These are phyloP conservation scores for Actenoides hombroni DNA, from an alignment of 2,113 vertebrate genomes.

Conservation along the genomic window DNA sequence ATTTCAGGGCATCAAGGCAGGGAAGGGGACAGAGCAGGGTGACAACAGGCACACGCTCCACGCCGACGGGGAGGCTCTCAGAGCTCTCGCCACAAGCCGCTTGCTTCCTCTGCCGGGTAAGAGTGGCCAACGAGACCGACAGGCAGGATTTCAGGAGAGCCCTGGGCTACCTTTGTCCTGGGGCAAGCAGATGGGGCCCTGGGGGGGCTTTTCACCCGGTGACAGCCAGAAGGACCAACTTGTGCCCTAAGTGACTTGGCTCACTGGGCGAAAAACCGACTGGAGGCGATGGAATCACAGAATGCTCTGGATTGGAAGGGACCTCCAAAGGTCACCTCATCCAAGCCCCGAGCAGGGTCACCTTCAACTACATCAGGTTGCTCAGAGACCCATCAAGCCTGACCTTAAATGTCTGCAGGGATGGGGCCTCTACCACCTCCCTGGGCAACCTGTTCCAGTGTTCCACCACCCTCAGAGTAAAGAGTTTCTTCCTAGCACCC, in stretches of 20 bases:
- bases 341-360: too few relatives aligned
- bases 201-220: accelerated
- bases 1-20: not conserved
- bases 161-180: not conserved
- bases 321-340: too few relatives aligned
- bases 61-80: not conserved
- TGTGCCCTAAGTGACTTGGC: accelerated
- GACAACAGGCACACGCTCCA: accelerated
- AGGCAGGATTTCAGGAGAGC: not conserved
- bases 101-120: accelerated
- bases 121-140: accelerated
- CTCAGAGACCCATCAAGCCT: too few relatives aligned
- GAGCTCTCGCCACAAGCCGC: not conserved
- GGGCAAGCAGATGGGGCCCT: accelerated
- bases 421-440: too few relatives aligned
- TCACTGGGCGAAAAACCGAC: not conserved
- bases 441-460: too few relatives aligned
- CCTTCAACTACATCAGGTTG: too few relatives aligned
- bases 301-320: too few relatives aligned
- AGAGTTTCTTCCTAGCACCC: too few relatives aligned
- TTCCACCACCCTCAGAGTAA: too few relatives aligned
- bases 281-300: not conserved
- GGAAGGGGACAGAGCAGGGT: not conserved
- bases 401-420: too few relatives aligned
- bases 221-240: not conserved